Evolutionary conservation across 1,140 invertebrate species (phyloP).

Genomic region (Neodiprion virginianus): DNA sequence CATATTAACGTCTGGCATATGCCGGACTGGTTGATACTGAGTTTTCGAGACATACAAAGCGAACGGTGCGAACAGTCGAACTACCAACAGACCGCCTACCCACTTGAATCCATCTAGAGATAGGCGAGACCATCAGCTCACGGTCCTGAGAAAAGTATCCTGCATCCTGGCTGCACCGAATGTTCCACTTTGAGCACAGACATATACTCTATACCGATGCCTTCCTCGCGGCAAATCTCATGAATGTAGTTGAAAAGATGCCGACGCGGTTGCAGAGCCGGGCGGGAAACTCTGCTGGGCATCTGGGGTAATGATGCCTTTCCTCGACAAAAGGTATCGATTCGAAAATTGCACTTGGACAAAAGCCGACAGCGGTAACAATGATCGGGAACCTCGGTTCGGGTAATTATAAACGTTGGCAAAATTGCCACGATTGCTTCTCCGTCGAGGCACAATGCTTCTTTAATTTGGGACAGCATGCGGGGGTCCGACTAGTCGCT

Average conservation of each 20-base stretch:
- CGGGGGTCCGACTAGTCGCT: background rate
- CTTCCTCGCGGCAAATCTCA: background rate
- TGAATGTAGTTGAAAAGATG: background rate
- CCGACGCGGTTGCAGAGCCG: background rate
- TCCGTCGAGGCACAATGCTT: slow-evolving; percentile 11
- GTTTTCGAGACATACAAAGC: background rate
- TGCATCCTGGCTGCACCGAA: no score
- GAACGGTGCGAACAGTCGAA: slow-evolving; percentile 20
- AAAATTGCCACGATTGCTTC: slow-evolving; percentile 9
- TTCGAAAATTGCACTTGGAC: background rate
- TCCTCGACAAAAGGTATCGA: slow-evolving; percentile 8
- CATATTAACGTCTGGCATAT: slow-evolving; percentile 4
- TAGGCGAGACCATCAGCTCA: background rate
- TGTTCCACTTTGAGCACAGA: no score
- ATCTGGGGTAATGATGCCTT: slow-evolving; percentile 11
- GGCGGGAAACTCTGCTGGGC: background rate
- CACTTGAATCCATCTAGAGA: slow-evolving; percentile 11
- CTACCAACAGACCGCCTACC: slow-evolving; percentile 26
- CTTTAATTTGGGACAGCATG: slow-evolving; percentile 17
- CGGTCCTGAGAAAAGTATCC: no score
- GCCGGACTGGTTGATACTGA: background rate
- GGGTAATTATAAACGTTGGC: slow-evolving; percentile 5
- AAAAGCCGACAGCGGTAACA: background rate
- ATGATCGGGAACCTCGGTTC: background rate
- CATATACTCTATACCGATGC: no score